These are phyloP conservation scores for Gorsachius magnificus DNA, from an alignment of 2,797 vertebrate genomes.

Conservation along the genomic window DNA sequence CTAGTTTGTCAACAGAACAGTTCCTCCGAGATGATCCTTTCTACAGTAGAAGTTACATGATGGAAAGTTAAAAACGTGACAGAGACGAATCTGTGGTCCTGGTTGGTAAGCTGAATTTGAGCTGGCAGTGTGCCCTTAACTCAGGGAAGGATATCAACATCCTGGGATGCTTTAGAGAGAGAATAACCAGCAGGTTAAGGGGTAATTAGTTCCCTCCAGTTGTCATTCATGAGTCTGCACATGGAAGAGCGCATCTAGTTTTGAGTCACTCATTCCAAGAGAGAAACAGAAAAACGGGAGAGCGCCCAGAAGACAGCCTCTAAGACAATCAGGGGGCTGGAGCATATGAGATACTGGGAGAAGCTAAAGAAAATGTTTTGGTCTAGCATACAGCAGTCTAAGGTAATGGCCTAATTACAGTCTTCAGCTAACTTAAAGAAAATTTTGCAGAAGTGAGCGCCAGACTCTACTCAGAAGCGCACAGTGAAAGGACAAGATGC, in stretches of 20 bases:
- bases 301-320: neutral
- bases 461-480: neutral
- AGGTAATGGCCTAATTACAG: neutral
- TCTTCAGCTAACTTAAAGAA: neutral
- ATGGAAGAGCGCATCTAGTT: neutral
- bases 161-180: neutral
- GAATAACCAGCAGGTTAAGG: neutral
- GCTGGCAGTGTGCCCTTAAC: neutral
- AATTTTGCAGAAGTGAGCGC: neutral
- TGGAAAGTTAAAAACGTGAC: neutral
- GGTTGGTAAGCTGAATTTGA: neutral
- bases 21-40: neutral
- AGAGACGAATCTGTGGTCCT: neutral
- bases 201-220: neutral
- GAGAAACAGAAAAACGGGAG: neutral
- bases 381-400: neutral
- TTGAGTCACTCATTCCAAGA: neutral
- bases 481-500: neutral
- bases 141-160: neutral
- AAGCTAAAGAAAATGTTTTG: neutral
- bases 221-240: neutral
- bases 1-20: neutral
- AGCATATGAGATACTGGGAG: neutral
- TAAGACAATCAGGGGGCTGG: neutral
- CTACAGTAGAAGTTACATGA: neutral